phyloP scores from a whole-genome alignment of 2,888 invertebrate species.

The Ormyrus nitidulus region DNA sequence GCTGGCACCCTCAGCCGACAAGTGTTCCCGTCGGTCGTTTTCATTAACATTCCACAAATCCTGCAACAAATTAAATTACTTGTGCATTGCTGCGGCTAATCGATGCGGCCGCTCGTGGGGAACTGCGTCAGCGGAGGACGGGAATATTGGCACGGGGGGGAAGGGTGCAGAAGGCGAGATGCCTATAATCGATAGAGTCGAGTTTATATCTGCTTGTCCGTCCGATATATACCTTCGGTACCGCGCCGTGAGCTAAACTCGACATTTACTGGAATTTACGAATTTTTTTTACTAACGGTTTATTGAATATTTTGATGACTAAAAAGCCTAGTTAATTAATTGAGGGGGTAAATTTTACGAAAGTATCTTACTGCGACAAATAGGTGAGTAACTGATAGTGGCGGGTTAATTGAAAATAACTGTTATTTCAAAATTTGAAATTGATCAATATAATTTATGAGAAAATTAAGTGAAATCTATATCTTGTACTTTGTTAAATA shows the following conservation, averaged over 20 bases:
- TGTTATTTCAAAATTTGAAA: not conserved
- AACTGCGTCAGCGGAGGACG: constrained; percentile 48
- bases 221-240: constrained; percentile 2
- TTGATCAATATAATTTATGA: no score
- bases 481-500: no score
- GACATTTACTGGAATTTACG: constrained; percentile 14
- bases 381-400: no score
- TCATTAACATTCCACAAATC: constrained; percentile 74
- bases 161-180: constrained; percentile 24
- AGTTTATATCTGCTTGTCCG: constrained; percentile 46
- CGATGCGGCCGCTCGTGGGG: constrained; percentile 62
- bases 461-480: no score
- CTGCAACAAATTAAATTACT: constrained; percentile 74
- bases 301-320: not conserved
- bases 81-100: constrained; percentile 71
- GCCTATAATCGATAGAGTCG: constrained; percentile 51
- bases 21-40: constrained; percentile 63
- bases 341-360: no score
- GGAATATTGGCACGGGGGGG: constrained; percentile 11
- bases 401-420: constrained; percentile 21
- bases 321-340: constrained; percentile 3
- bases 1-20: constrained; percentile 6
- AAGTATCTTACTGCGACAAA: no score
- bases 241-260: constrained; percentile 26
- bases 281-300: constrained; percentile 19